Conservation (phyloP, 2,113 vertebrate species). For the Sigmodon hispidus region DNA sequence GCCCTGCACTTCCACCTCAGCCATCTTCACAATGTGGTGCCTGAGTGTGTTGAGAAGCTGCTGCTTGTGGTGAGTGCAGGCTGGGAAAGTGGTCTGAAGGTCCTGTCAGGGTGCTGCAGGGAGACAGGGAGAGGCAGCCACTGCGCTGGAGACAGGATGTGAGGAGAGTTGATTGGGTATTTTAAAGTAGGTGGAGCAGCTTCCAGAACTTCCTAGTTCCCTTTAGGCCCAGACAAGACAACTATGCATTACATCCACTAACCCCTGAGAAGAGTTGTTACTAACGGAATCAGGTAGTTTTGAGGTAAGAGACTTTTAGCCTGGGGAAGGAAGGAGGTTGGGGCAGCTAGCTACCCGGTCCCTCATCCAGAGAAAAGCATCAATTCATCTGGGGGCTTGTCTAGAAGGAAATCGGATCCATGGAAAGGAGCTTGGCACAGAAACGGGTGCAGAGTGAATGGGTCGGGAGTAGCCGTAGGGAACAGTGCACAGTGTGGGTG, state of each 20-base stretch:
- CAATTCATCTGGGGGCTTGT: neutral
- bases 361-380: neutral
- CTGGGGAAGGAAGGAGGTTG: neutral
- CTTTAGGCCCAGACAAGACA: neutral
- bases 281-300: neutral
- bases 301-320: neutral
- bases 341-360: neutral
- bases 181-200: neutral
- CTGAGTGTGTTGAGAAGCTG: slow-evolving; percentile 84
- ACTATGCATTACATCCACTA: neutral
- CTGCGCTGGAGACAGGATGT: neutral
- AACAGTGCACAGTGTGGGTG: no score
- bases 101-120: neutral
- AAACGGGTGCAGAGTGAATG: neutral
- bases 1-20: slow-evolving; percentile 83
- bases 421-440: neutral
- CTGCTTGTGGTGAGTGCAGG: slow-evolving; percentile 82
- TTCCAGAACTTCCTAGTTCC: neutral
- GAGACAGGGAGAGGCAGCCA: neutral
- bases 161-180: neutral
- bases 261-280: neutral
- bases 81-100: no score
- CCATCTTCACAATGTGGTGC: slow-evolving; percentile 84
- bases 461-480: rapidly evolving
- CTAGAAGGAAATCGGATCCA: neutral